phyloP scores from a whole-genome alignment of 92 coral and sea anemone genomes.

The Porites lobata region DNA sequence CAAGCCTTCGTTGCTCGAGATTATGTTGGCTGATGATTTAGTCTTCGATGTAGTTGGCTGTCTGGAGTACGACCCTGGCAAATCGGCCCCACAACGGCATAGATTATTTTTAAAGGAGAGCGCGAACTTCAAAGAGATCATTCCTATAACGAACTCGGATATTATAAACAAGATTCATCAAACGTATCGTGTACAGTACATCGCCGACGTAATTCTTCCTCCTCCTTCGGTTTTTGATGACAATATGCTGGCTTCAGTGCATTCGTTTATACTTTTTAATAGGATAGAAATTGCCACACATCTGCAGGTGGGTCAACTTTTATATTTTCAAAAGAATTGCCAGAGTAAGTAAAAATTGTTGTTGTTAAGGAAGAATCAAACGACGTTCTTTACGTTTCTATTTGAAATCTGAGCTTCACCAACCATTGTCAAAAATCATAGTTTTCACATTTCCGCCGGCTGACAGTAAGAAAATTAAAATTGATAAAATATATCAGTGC shows the following conservation, averaged over 20 bases:
- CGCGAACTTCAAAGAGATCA: slow-evolving; percentile 92
- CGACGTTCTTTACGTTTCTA: slow-evolving; percentile 13
- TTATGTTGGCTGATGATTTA: slow-evolving; percentile 86
- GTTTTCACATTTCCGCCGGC: no score
- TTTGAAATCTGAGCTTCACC: slow-evolving; percentile 38
- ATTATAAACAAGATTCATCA: slow-evolving; percentile 94
- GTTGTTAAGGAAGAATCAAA: slow-evolving; percentile 21
- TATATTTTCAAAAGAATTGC: not conserved
- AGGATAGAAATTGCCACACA: slow-evolving; percentile 97
- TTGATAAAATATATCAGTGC: not conserved
- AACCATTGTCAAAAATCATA: not conserved
- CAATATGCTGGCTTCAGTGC: slow-evolving; percentile 92
- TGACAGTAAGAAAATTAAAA: not conserved
- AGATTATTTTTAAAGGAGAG: slow-evolving; percentile 91
- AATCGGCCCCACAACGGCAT: slow-evolving; percentile 85
- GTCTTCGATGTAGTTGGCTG: slow-evolving; percentile 97
- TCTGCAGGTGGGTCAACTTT: slow-evolving; percentile 84
- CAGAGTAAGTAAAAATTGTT: not conserved
- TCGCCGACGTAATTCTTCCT: slow-evolving; percentile 95
- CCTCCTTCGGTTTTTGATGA: slow-evolving; percentile 98
- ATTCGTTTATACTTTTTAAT: slow-evolving; percentile 96
- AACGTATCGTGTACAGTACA: slow-evolving; percentile 96
- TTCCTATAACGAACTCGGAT: slow-evolving; percentile 96
- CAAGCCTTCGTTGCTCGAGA: slow-evolving; percentile 95
- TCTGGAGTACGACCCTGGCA: slow-evolving; percentile 91